These are phyloP conservation scores for Rana temporaria DNA, from an alignment of 2,113 vertebrate genomes.

Conservation along the genomic window DNA sequence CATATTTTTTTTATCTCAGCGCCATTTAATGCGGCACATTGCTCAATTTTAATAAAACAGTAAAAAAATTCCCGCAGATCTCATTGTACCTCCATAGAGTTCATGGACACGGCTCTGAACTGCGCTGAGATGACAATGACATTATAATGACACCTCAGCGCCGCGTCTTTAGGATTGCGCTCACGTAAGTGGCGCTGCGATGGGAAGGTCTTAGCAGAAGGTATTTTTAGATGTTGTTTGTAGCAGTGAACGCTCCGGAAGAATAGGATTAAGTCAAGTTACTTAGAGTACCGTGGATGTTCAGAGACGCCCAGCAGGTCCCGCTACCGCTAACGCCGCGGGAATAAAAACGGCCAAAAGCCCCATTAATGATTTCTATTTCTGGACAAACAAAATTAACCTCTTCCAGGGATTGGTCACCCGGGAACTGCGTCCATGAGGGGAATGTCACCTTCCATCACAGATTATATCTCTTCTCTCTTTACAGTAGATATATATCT, in stretches of 20 bases:
- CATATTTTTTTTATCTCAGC: too few species aligned
- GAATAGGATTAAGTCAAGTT: conserved; percentile 49
- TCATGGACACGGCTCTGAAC: neutral
- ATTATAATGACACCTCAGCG: conserved; percentile 48
- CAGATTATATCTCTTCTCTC: too few species aligned
- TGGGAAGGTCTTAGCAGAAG: conserved; percentile 19
- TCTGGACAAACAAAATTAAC: neutral
- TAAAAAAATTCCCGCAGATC: too few species aligned
- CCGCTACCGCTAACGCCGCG: neutral
- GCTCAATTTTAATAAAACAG: too few species aligned
- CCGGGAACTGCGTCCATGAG: neutral
- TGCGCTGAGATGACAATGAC: conserved; percentile 35
- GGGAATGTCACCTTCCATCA: too few species aligned
- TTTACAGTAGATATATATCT: too few species aligned
- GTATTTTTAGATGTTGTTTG: conserved; percentile 53
- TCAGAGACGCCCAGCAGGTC: conserved; percentile 37
- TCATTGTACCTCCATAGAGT: too few species aligned
- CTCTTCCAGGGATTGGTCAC: neutral
- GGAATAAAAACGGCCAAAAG: conserved; percentile 1
- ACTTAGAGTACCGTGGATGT: conserved; percentile 7
- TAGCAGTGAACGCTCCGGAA: conserved; percentile 42
- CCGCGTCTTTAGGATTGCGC: conserved; percentile 14
- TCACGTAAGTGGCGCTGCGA: conserved; percentile 34
- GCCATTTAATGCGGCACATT: too few species aligned
- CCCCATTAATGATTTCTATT: neutral